Base-by-base conservation (phyloP, 2,113 vertebrate species). In the Uropsilus gracilis region DNA sequence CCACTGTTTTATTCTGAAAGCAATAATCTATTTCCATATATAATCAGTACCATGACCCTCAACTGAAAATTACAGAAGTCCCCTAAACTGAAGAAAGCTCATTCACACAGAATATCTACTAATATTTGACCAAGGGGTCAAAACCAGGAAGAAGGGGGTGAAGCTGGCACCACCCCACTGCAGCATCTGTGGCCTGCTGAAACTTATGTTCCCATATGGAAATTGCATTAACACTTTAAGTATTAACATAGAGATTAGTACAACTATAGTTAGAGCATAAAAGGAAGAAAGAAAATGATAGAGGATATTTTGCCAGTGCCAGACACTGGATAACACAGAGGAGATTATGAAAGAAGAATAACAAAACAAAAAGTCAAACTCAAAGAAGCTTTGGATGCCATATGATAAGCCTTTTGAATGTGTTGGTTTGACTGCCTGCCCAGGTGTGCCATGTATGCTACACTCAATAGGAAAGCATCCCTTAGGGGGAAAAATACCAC, bases 321-420 rank as follows among this genome's bases (percentile, higher is more conserved):
- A 75, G 28, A 76, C 9, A 69, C 57, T 11, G 9, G n/a, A 3
- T 1, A 86, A 96, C 24, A 86, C 26, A 87, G 32, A 86, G 30
- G 66, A 88, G 30, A 75, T 59, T 50, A 46, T 22, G 57, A 90
- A 18, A 0, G 46, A 90, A 84, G 96, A 89, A 96, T 30, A 46
- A 1, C 75, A 63, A 95, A 63, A 72, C 75, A 96, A 90, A 84
- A 68, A 87, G 57, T 64, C 75, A 84, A 37, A 50, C 30, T 77
- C 57, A 92, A 69, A 50, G 61, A 94, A 95, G 91, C 7, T 86
- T 82, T 63, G 66, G 86, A 94, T 93, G 90, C 48, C 88, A 97
- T 97, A 82, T 95, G 90, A 98, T 61, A 95, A 94, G 68, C 42
- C 92, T 93, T 93, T 76, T 76, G 92, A 93, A 94, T 86, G 57